Evolutionary conservation across 2,113 vertebrate genomes (phyloP).

Genomic region (Cavia porcellus): DNA sequence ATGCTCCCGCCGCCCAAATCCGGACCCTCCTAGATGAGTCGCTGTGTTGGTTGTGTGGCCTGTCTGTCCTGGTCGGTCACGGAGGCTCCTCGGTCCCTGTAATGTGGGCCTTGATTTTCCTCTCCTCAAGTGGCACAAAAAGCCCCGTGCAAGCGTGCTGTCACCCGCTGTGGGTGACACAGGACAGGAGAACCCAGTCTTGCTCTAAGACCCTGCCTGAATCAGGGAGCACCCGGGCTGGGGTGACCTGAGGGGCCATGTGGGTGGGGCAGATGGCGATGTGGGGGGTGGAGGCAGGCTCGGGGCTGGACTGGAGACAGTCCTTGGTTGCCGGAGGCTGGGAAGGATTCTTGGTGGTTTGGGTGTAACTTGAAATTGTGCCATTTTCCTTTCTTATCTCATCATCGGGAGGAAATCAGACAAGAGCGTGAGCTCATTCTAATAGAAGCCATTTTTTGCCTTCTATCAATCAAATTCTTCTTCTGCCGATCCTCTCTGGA

Average conservation of each 20-base stretch:
- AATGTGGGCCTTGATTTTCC: fast-evolving
- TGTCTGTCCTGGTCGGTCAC: background rate
- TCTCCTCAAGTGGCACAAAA: background rate
- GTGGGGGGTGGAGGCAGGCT: constrained; percentile 37
- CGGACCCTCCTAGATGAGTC: background rate
- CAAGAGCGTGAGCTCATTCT: constrained; percentile 65
- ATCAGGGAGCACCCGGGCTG: background rate
- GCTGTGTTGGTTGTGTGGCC: fast-evolving
- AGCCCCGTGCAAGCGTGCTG: fast-evolving
- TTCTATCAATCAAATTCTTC: constrained; percentile 65
- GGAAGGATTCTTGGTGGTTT: constrained; percentile 71
- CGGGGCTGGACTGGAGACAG: background rate
- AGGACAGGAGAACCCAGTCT: background rate
- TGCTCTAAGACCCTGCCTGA: background rate
- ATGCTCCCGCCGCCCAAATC: background rate
- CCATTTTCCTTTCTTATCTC: constrained; percentile 74
- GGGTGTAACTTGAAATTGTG: constrained; percentile 79
- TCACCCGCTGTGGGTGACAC: background rate
- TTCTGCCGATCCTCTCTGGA: constrained; percentile 43
- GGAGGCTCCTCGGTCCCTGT: background rate
- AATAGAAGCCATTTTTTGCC: constrained; percentile 41
- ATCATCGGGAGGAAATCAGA: constrained; percentile 74
- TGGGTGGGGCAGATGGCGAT: background rate
- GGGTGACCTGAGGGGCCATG: background rate
- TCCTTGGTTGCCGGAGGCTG: constrained; percentile 16